Evolutionary conservation across 2,113 vertebrate species (phyloP), one percentile per base, ranked within the genome.

Genomic region (Hemicordylus capensis): DNA sequence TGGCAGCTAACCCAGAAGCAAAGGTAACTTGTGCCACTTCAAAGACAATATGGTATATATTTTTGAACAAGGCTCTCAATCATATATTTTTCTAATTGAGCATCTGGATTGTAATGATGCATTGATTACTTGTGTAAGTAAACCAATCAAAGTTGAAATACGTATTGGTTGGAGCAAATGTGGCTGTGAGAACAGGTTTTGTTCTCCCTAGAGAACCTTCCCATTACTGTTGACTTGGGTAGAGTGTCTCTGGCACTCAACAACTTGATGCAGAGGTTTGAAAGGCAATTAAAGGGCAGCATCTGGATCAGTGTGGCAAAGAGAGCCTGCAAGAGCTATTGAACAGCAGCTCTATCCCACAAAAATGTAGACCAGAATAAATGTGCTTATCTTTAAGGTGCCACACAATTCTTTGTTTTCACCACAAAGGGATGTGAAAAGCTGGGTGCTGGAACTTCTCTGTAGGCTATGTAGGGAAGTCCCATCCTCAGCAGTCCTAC

Each of bases 1-100:
- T 99, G 78, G 97, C 98, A 91, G 98, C 98, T 22, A 99, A 99
- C 95, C 98, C 95, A 10, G 99, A 99, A 92, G 98, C 99, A 91
- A 99, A 99, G 98, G 99, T 99, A 96, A 91, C n/a, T 64, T 76
- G 82, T n/a, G 28, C 19, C 37, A 76, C 48, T 12, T 77, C 39
- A 58, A n/a, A 77, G 19, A 5, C 51, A 15, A 8, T 67, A 26
- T 59, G 56, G 4, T 64, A 28, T 64, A 79, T 79, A n/a, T 64
- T 46, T 64, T 63, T 79, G 44, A 6, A 42, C 58, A 51, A 64
- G n/a, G n/a, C n/a, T n/a, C n/a, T n/a, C 42, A 11, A 7, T 64
- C 20, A 4, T 11, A 6, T 31, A 54, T 6, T 19, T 39, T 58
- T 54, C n/a, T 31, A 14, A 58, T 39, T 58, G n/a, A 72, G 59